phyloP scores from a whole-genome alignment of 1,140 invertebrate species.

The Panagrolaimus sp. region DNA sequence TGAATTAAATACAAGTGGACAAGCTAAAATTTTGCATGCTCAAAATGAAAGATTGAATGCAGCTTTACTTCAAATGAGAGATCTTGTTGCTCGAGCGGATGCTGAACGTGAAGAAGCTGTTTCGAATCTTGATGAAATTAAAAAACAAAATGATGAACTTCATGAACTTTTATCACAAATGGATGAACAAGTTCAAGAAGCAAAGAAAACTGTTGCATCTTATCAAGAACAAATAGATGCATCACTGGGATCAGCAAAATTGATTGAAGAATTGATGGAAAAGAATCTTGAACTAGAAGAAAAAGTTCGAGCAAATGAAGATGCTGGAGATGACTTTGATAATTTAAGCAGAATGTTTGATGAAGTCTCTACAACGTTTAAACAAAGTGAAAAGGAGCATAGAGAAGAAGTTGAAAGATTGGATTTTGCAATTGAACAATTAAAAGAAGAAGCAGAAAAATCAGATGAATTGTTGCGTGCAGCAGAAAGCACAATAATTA shows the following conservation, averaged over 20 bases:
- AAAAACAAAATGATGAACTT: conserved; percentile 89
- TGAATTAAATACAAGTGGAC: too few species aligned
- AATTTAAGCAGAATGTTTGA: conserved; percentile 25
- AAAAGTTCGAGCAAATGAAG: conserved; percentile 65
- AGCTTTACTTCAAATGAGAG: too few species aligned
- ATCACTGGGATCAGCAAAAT: conserved; percentile 93
- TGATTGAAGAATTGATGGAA: conserved; percentile 89
- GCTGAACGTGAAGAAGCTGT: neutral
- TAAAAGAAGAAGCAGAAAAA: conserved; percentile 67
- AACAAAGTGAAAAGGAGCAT: conserved; percentile 75
- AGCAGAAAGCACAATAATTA: conserved; percentile 84
- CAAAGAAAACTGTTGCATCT: conserved; percentile 69
- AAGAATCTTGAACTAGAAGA: conserved; percentile 80
- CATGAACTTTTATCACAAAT: conserved; percentile 73
- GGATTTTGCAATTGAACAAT: conserved; percentile 66
- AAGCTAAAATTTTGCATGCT: too few species aligned
- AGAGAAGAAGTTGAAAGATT: conserved; percentile 81
- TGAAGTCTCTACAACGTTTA: conserved; percentile 55
- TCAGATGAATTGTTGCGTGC: conserved; percentile 83
- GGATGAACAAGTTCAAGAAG: conserved; percentile 34
- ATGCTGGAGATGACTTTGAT: conserved; percentile 10
- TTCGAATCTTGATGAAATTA: neutral
- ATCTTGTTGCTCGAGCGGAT: too few species aligned
- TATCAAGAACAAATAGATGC: conserved; percentile 95
- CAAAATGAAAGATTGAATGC: too few species aligned